Evolutionary conservation across 2,888 invertebrate species (phyloP).

Genomic region (Calameuta pallipes): DNA sequence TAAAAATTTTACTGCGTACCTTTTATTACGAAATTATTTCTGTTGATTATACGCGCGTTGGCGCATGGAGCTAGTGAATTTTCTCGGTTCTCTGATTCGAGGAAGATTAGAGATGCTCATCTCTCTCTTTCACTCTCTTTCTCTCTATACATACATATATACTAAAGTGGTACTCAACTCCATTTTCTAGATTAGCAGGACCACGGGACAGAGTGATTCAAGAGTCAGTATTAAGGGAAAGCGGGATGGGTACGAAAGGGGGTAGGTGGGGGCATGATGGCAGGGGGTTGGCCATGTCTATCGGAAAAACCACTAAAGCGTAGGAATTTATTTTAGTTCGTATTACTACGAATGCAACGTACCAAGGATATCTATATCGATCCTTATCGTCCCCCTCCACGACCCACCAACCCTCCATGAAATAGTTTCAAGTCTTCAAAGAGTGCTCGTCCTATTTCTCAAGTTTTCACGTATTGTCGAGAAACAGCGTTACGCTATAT

Average conservation of each 20-base stretch:
- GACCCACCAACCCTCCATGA: background rate
- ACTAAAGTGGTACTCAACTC: constrained; percentile 28
- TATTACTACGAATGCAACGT: background rate
- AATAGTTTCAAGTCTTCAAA: background rate
- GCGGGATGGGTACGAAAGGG: background rate
- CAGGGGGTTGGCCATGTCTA: constrained; percentile 13
- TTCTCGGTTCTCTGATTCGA: constrained; percentile 39
- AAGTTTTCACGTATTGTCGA: background rate
- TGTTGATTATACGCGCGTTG: too few species aligned
- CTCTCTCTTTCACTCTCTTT: constrained; percentile 15
- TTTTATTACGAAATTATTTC: too few species aligned
- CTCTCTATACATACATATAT: background rate
- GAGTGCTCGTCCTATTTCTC: background rate
- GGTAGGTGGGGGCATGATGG: background rate
- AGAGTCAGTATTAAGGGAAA: background rate
- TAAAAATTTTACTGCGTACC: too few species aligned
- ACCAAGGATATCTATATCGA: background rate
- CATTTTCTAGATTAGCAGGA: constrained; percentile 50
- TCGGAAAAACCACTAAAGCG: constrained; percentile 13
- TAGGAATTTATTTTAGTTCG: background rate
- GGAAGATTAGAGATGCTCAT: constrained; percentile 36
- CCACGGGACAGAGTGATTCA: background rate
- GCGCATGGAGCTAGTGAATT: constrained; percentile 28
- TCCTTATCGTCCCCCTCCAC: background rate
- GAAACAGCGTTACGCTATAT: background rate